Evolutionary conservation across 2,113 vertebrate genomes (phyloP).

Genomic region (Cyanistes caeruleus): DNA sequence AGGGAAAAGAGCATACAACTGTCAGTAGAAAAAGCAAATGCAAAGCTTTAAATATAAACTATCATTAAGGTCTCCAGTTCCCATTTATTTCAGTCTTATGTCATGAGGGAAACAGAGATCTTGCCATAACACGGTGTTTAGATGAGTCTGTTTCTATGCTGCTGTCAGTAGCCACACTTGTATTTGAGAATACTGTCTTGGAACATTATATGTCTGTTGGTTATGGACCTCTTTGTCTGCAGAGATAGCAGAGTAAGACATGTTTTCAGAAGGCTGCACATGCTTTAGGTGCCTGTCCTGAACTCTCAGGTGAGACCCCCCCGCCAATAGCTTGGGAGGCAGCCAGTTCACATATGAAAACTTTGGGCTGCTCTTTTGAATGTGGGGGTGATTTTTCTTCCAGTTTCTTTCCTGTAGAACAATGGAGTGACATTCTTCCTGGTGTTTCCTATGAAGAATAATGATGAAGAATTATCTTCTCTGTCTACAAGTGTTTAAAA

Average conservation of each 20-base stretch:
- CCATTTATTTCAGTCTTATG: neutral
- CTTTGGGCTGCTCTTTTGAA: neutral
- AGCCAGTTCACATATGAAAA: neutral
- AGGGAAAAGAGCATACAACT: neutral
- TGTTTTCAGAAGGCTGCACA: neutral
- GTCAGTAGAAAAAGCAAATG: neutral
- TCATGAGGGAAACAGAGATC: neutral
- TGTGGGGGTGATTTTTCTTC: slow-evolving; percentile 14
- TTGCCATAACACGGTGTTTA: neutral
- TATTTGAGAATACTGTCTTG: neutral
- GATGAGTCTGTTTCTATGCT: neutral
- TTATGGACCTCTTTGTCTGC: neutral
- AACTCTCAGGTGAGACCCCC: neutral
- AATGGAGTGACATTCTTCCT: slow-evolving; percentile 43
- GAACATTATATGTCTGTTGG: neutral
- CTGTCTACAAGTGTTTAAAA: slow-evolving; percentile 66
- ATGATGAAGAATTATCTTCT: slow-evolving; percentile 58
- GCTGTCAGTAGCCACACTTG: neutral
- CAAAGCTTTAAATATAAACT: neutral
- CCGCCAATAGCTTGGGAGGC: neutral
- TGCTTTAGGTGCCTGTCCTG: neutral
- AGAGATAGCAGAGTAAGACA: neutral
- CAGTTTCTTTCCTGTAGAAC: slow-evolving; percentile 40
- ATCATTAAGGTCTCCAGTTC: neutral
- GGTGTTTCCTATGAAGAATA: slow-evolving; percentile 42